A percentile compares a stretch with the other conserved stretches of the same genome.
phyloP scores from a whole-genome alignment of 2,888 invertebrate species.

The Pycnomerus fuliginosus region DNA sequence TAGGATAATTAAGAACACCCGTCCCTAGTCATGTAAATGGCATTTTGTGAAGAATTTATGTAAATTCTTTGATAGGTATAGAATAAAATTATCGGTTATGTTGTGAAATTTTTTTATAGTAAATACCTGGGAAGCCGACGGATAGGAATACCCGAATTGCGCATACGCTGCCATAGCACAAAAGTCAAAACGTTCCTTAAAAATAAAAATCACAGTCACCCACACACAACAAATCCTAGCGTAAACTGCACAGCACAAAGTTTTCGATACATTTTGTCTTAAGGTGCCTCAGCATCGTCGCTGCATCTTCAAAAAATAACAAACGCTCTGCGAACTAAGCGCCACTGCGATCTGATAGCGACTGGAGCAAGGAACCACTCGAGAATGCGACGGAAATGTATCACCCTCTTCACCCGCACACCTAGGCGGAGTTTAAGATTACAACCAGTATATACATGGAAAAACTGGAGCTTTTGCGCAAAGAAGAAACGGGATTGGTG shows the following conservation, averaged over 20 bases:
- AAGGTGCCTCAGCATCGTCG: constrained; percentile 26
- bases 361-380: constrained; percentile 47
- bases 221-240: constrained; percentile 35
- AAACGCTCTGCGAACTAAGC: constrained; percentile 41
- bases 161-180: constrained; percentile 75
- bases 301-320: constrained; percentile 39
- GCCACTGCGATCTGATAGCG: constrained; percentile 49
- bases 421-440: constrained; percentile 36
- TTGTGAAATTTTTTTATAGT: too few relatives aligned
- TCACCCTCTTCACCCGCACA: constrained; percentile 34
- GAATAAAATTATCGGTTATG: constrained; percentile 4
- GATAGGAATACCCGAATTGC: constrained; percentile 90
- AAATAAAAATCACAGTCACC: constrained; percentile 34
- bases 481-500: constrained; percentile 35
- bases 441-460: constrained; percentile 47
- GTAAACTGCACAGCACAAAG: constrained; percentile 36
- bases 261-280: constrained; percentile 32
- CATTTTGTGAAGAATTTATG: constrained; percentile 1
- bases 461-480: constrained; percentile 40
- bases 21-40: not conserved
- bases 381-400: constrained; percentile 45
- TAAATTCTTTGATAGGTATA: not conserved
- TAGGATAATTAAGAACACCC: not conserved
- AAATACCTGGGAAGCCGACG: constrained; percentile 88
- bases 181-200: constrained; percentile 13